Base-by-base conservation (phyloP, 2,797 vertebrate genomes). In the Calcarius lapponicus region DNA sequence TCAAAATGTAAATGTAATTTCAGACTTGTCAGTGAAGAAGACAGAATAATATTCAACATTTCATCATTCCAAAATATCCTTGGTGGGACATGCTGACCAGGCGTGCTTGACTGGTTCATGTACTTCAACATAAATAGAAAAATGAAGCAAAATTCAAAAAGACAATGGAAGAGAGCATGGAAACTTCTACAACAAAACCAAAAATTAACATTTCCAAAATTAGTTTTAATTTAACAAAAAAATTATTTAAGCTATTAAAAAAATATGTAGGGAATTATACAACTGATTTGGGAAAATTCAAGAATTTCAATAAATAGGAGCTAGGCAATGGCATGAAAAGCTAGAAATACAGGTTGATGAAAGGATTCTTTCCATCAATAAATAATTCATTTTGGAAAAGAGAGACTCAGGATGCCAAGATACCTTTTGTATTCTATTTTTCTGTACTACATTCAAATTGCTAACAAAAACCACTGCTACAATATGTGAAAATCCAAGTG, bases 321-420 rank as follows among this genome's bases (percentile, higher is more conserved):
- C 19, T 50, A 80, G 34, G 17, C 9, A 73, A 17, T 67, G 16
- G 50, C 58, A 72, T 13, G 31, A 69, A 90, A 84, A 42, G 3
- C 25, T 62, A 64, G 56, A 75, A 36, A 62, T 45, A 28, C 15
- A 64, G 22, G 13, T 93, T 73, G 26, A 45, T 78, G 14, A 69
- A 81, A 76, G 42, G 54, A 58, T 58, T 82, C 14, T 71, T 92
- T 92, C 75, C 57, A 36, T 60, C 48, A 66, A n/a, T 57, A 28
- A 90, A 81, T 84, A 86, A 87, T 86, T 86, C 40, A 72, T 53
- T 93, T 91, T 11, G 13, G 66, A 92, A 48, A 92, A 45, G 71
- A 74, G 32, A 87, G 45, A 69, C 21, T 83, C 9, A 36, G 43
- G 8, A 74, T 70, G 13, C 51, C 31, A 36, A 61, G n/a, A 29